Base-by-base conservation (phyloP, 1,140 invertebrate genomes). In the silkworm (Bombyx mori) region DNA sequence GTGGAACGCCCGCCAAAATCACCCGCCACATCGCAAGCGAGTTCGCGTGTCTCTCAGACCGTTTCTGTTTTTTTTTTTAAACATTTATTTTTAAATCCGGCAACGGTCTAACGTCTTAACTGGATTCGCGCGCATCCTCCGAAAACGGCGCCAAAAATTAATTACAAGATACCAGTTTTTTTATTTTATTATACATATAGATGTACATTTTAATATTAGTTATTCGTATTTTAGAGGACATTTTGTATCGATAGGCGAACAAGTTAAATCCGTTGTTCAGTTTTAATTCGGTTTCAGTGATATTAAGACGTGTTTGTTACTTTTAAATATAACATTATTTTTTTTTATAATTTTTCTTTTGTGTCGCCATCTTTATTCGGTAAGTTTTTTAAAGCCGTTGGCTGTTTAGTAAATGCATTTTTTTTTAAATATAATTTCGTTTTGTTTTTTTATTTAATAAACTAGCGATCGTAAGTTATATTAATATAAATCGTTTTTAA, bases 31-130 rank as follows among this genome's bases (percentile, higher is more conserved):
- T 68, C 70, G 72, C 68, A 75, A 59, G 65, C 64, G 60, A 64
- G 61, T 61, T 62, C 55, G 52, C 57, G 62, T 66, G 68, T 58
- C 56, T 54, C 56, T 71, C 12, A 18, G 4, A 35, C 4, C 4
- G 65, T 75, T 74, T 71, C 71, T 66, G 55, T 57, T 56, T n/a
- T 59, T 54, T 59, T 62, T 71, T 73, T 63, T 73, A 73, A 69
- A 68, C 69, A 75, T 71, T 77, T 73, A 71, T 77, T 82, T 82
- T 79, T 72, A 73, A 79, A 78, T 75, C 76, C 74, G 73, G 62
- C 76, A 78, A 74, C 72, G 73, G 77, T 75, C 71, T 78, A 77
- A 75, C 75, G 67, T 77, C 67, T 69, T 54, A 57, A n/a, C 65
- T 53, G 58, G 45, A n/a, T 60, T 62, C 48, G 57, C 67, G 66